Base-by-base conservation (phyloP, 2,797 vertebrate species). In the Sylvia borin region DNA sequence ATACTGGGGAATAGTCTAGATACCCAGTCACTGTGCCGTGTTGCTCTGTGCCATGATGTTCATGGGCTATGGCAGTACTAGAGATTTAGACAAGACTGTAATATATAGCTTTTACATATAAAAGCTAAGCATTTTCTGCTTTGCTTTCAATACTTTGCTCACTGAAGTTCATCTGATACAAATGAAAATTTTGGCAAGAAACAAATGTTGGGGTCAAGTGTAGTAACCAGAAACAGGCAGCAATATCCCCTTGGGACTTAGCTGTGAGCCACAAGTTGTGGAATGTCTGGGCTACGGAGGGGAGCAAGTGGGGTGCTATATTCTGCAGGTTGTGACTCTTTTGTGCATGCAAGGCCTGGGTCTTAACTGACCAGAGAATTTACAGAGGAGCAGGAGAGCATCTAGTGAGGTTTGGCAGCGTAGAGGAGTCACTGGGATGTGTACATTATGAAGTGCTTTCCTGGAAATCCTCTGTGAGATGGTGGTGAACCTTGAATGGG, bases 271-370 rank as follows among this genome's bases (percentile, higher is more conserved):
- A 8, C 19, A 34, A 11, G 26, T 36, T 38, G 18, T 7, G 51
- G 22, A 9, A 15, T 27, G 8, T 50, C 26, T 70, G 61, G 29
- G 21, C 11, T 81, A 7, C 1, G 11, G 38, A 57, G 47, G 36
- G 9, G 29, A 51, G 25, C 8, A 19, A 3, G 16, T 6, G 7
- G 6, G 7, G 0, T 57, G 15, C 20, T 70, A 0, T 62, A 21
- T 53, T 1, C 10, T 43, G 32, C 1, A 1, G 32, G 5, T 5
- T 77, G 36, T 62, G 50, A 43, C 48, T 26, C 11, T 5, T 13
- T 3, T 24, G 10, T 38, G 32, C 0, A 0, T 66, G 25, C 21
- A 31, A 43, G 47, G 6, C 42, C 22, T 54, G 36, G 14, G 31
- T 76, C 31, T 47, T 68, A 38, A 66, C 20, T 43, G 36, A 29